phyloP scores from a whole-genome alignment of 2,888 invertebrate species.

The Petrolisthes cinctipes region DNA sequence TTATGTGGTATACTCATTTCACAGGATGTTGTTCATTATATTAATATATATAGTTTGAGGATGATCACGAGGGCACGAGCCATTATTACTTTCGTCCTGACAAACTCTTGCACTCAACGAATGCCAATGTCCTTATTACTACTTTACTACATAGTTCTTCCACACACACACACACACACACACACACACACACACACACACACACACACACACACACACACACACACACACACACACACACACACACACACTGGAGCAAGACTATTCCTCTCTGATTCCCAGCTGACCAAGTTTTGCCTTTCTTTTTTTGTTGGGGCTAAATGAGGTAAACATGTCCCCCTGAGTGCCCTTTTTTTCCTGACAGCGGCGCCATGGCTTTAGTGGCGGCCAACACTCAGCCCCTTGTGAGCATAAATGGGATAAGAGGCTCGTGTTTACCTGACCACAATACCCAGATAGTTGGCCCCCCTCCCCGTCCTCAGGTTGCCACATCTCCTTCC shows the following conservation, averaged over 20 bases:
- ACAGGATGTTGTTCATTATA: too few relatives aligned
- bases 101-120: too few relatives aligned
- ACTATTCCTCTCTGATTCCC: too few relatives aligned
- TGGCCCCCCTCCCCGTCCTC: too few relatives aligned
- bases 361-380: neutral
- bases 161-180: neutral
- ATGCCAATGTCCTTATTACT: too few relatives aligned
- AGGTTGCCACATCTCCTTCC: too few relatives aligned
- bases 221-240: constrained; percentile 22
- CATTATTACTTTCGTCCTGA: too few relatives aligned
- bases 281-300: neutral
- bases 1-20: too few relatives aligned
- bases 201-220: constrained; percentile 13
- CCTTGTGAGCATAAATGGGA: constrained; percentile 25
- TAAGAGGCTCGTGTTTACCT: constrained; percentile 37
- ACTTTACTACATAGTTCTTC: neutral
- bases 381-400: neutral
- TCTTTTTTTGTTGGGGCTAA: neutral
- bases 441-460: constrained; percentile 31
- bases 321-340: neutral
- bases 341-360: neutral
- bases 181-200: constrained; percentile 4
- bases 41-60: too few relatives aligned
- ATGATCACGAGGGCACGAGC: too few relatives aligned
- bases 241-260: constrained; percentile 1